Evolutionary conservation across 2,888 invertebrate genomes (phyloP).

Genomic region (Orgyia antiqua): DNA sequence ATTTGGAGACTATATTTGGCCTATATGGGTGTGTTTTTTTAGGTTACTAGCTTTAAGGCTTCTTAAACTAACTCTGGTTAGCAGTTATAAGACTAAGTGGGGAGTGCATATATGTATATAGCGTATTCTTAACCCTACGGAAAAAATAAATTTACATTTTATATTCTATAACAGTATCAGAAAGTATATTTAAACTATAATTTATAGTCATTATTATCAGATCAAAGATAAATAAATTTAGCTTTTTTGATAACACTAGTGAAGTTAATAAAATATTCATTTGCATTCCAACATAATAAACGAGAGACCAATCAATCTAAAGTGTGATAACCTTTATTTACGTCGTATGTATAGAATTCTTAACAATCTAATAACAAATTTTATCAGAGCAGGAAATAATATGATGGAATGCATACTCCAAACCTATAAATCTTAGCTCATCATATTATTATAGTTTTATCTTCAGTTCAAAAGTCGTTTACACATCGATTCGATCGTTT

Average conservation of each 20-base stretch:
- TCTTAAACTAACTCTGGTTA: too few species aligned
- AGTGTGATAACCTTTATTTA: background rate
- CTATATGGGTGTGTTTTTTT: too few species aligned
- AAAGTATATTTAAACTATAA: too few species aligned
- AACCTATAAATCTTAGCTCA: conserved; percentile 17
- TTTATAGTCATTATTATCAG: conserved; percentile 1
- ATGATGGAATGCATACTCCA: conserved; percentile 12
- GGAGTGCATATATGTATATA: too few species aligned
- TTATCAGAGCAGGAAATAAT: conserved; percentile 16
- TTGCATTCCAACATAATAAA: background rate
- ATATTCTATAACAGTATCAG: too few species aligned
- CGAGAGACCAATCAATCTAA: background rate
- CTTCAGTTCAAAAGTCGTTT: conserved; percentile 20
- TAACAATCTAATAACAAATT: background rate
- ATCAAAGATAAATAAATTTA: conserved; percentile 4
- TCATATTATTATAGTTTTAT: conserved; percentile 30
- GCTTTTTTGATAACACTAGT: too few species aligned
- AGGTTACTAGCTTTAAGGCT: too few species aligned
- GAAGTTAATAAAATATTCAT: too few species aligned
- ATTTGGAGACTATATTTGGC: too few species aligned
- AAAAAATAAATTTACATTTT: too few species aligned
- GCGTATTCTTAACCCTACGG: too few species aligned
- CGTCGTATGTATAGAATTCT: background rate
- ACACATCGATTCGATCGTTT: background rate
- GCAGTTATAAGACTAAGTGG: too few species aligned